Percentiles rank a stretch among this genome's conserved stretches.
Evolutionary conservation across 2,797 vertebrate species (phyloP).

Genomic region (Oophaga sylvatica): DNA sequence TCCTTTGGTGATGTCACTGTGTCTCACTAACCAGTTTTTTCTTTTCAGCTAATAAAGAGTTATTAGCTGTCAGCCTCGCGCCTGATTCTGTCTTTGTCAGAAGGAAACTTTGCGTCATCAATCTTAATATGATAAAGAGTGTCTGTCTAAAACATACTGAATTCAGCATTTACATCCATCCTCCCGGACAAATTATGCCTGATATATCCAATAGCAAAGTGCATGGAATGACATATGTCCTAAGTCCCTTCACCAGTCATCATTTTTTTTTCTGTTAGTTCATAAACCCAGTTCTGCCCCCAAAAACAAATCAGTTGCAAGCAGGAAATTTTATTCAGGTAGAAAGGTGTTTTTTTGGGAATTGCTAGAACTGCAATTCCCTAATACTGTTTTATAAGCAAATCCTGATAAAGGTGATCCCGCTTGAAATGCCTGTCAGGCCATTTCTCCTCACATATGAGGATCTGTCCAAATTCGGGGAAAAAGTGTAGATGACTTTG

Average conservation of each 20-base stretch:
- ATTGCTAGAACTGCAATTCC: neutral
- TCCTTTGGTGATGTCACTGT: neutral
- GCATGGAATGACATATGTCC: neutral
- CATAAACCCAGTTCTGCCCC: neutral
- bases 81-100: slow-evolving; percentile 2
- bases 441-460: neutral
- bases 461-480: too few relatives aligned
- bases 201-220: neutral
- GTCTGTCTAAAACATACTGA: neutral
- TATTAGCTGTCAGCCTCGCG: neutral
- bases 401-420: neutral
- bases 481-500: too few relatives aligned
- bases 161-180: neutral
- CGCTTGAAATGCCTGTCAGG: neutral
- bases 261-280: neutral
- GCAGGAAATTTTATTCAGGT: too few relatives aligned
- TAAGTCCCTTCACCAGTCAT: neutral
- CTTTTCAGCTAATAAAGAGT: neutral
- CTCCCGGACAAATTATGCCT: neutral
- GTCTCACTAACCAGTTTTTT: neutral
- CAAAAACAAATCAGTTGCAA: neutral
- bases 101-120: neutral
- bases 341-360: too few relatives aligned
- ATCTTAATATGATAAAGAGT: neutral
- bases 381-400: neutral